phyloP scores from a whole-genome alignment of 2,888 invertebrate genomes.

The Aplocera efformata region DNA sequence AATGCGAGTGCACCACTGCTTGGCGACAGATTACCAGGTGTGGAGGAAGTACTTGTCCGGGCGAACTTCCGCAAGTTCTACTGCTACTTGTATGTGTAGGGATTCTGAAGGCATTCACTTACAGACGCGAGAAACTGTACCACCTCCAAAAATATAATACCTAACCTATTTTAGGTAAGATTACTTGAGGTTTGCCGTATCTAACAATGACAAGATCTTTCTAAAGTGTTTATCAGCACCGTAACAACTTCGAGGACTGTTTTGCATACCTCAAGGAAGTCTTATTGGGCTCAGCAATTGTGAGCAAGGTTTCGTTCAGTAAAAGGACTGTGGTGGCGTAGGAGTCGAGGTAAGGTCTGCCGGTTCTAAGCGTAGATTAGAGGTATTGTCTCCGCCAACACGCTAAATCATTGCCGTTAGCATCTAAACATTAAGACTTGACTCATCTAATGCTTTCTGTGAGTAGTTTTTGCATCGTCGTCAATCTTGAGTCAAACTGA shows the following conservation, averaged over 20 bases:
- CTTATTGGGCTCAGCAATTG: slow-evolving; percentile 32
- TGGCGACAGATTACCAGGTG: too few species aligned
- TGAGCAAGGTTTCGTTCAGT: slow-evolving; percentile 59
- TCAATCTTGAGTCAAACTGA: slow-evolving; percentile 37
- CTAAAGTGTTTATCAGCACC: too few species aligned
- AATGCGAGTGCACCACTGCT: too few species aligned
- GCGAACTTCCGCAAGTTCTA: too few species aligned
- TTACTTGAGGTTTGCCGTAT: too few species aligned
- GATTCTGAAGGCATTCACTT: too few species aligned
- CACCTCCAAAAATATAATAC: too few species aligned
- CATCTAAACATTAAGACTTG: slow-evolving; percentile 19
- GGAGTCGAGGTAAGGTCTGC: slow-evolving; percentile 80
- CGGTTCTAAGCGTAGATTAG: slow-evolving; percentile 62
- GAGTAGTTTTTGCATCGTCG: slow-evolving; percentile 39
- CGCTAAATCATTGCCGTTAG: slow-evolving; percentile 47
- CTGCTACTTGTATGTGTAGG: too few species aligned
- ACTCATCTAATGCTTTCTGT: slow-evolving; percentile 42
- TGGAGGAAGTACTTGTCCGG: too few species aligned
- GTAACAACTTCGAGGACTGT: neutral
- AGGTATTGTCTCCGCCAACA: slow-evolving; percentile 75
- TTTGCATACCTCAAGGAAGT: slow-evolving; percentile 13
- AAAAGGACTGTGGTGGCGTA: slow-evolving; percentile 68
- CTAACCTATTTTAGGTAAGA: too few species aligned
- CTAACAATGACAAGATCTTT: too few species aligned
- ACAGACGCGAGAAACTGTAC: too few species aligned